A percentile compares a stretch with the other conserved stretches of the same genome.
phyloP scores from a whole-genome alignment of 2,888 invertebrate genomes.

The Ceraclea dissimilis region DNA sequence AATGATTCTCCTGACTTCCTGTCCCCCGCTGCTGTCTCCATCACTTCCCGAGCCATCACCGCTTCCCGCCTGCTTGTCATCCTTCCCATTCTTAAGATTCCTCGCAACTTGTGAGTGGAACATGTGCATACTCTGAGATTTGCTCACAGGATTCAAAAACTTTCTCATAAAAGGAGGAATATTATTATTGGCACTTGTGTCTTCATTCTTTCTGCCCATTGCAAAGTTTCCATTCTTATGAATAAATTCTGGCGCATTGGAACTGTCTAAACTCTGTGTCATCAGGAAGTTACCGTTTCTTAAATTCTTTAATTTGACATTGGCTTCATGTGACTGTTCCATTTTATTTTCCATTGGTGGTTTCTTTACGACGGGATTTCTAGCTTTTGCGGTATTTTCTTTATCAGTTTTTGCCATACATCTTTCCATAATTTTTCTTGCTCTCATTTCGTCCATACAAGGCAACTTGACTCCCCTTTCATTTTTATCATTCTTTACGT shows the following conservation, averaged over 20 bases:
- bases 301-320: slow-evolving; percentile 21
- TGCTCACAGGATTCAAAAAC: slow-evolving; percentile 43
- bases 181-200: background rate
- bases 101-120: slow-evolving; percentile 27
- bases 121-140: slow-evolving; percentile 39
- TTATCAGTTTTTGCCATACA: slow-evolving; percentile 19
- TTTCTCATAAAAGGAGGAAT: slow-evolving; percentile 35
- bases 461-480: slow-evolving; percentile 31
- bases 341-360: slow-evolving; percentile 3
- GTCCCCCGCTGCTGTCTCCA: slow-evolving; percentile 57
- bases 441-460: slow-evolving; percentile 33
- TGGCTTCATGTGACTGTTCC: background rate
- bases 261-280: background rate
- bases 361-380: background rate
- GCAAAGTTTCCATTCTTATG: background rate
- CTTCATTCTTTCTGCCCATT: background rate
- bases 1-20: slow-evolving; percentile 56
- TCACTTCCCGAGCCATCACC: slow-evolving; percentile 41
- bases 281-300: slow-evolving; percentile 23
- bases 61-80: background rate
- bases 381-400: slow-evolving; percentile 3
- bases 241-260: background rate
- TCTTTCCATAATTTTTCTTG: slow-evolving; percentile 21
- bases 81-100: slow-evolving; percentile 16
- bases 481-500: slow-evolving; percentile 16